A percentile compares a stretch with the other conserved stretches of the same genome.
phyloP scores from a whole-genome alignment of 2,113 vertebrate genomes.

The Desmodus rotundus region DNA sequence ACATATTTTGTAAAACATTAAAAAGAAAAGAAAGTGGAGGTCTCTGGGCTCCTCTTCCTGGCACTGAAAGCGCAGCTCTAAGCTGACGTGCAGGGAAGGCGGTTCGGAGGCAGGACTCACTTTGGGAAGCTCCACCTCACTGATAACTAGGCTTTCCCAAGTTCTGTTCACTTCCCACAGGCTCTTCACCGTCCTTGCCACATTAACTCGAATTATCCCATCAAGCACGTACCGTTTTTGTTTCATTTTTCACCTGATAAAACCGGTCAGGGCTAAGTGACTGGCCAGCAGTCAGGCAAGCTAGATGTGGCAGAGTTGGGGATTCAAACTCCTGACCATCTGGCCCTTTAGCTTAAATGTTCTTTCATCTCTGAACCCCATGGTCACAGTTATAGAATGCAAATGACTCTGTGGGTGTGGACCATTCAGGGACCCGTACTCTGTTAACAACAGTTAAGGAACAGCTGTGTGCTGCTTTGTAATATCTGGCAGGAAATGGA shows the following conservation, averaged over 20 bases:
- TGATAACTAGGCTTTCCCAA: neutral
- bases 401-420: neutral
- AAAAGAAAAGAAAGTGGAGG: neutral
- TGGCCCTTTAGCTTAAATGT: neutral
- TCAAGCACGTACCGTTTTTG: neutral
- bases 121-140: neutral
- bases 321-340: neutral
- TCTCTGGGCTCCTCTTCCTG: neutral
- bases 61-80: neutral
- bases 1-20: neutral
- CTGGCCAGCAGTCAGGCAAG: neutral
- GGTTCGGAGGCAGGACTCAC: neutral
- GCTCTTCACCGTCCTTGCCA: neutral
- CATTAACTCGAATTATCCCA: neutral
- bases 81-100: neutral
- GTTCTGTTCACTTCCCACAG: neutral
- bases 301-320: neutral
- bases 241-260: neutral
- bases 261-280: neutral
- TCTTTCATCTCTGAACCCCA: neutral
- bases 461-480: neutral
- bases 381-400: neutral
- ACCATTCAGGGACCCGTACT: neutral
- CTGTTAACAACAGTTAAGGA: neutral
- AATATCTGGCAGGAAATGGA: neutral